A percentile compares a stretch with the other conserved stretches of the same genome.
Evolutionary conservation across 2,113 vertebrate genomes (phyloP).

Genomic region (Promerops cafer): DNA sequence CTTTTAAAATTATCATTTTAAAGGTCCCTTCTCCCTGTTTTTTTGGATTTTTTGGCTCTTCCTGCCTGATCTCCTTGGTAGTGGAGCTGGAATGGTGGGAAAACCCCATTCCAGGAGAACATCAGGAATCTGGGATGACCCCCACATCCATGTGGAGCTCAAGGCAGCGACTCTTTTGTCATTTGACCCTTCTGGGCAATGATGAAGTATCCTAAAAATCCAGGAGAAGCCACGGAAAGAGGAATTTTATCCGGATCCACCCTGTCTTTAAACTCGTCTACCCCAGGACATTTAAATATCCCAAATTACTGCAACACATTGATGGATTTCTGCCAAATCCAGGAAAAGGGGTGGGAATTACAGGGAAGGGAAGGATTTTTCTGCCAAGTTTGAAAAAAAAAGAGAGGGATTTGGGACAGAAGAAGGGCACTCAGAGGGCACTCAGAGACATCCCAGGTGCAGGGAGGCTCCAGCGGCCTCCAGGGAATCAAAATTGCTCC

Average conservation of each 20-base stretch:
- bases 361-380: background rate
- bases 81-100: background rate
- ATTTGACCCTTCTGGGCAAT: background rate
- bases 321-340: background rate
- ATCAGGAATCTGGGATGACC: background rate
- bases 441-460: rapidly evolving
- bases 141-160: background rate
- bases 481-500: background rate
- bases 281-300: background rate
- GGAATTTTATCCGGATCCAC: background rate
- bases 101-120: background rate
- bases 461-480: background rate
- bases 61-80: background rate
- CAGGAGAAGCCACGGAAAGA: background rate
- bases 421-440: background rate
- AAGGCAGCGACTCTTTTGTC: background rate
- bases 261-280: background rate
- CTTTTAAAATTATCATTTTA: background rate
- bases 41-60: background rate
- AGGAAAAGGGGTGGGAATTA: rapidly evolving
- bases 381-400: background rate
- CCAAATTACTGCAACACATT: background rate
- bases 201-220: background rate
- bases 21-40: background rate
- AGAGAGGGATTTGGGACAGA: background rate